A percentile compares a stretch with the other conserved stretches of the same genome.
Conservation (phyloP, 2,797 vertebrate genomes). For the Micromesistius poutassou region DNA sequence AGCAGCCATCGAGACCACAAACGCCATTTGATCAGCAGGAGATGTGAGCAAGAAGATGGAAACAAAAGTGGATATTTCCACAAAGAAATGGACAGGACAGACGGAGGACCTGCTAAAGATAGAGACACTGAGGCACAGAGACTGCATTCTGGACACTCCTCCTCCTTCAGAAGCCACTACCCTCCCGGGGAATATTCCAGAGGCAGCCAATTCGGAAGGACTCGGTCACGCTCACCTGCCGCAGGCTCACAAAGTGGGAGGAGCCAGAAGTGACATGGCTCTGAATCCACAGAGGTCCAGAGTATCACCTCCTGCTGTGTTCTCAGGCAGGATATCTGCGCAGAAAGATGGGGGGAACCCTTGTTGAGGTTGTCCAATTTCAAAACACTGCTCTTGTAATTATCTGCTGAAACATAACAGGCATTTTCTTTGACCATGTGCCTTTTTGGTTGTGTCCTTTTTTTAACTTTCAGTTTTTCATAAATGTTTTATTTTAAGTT, state of each 20-base stretch:
- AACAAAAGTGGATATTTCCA: constrained; percentile 28
- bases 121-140: constrained; percentile 45
- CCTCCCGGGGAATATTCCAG: constrained; percentile 10
- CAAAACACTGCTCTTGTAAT: not conserved
- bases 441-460: not conserved
- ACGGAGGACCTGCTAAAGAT: constrained; percentile 31
- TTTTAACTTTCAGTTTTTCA: not conserved
- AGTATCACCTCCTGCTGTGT: too few species aligned
- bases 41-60: constrained; percentile 35
- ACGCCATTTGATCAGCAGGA: constrained; percentile 8
- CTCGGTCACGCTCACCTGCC: constrained; percentile 31
- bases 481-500: not conserved
- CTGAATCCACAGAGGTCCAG: not conserved
- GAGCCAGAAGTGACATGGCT: constrained; percentile 15
- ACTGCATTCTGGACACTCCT: constrained; percentile 22
- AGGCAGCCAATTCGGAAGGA: constrained; percentile 25
- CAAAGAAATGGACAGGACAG: constrained; percentile 34
- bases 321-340: not conserved
- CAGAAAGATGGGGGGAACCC: not conserved
- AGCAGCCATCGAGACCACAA: constrained; percentile 37
- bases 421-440: not conserved
- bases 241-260: constrained; percentile 17
- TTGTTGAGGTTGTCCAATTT: not conserved
- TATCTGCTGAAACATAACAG: not conserved
- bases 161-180: constrained; percentile 20